Base-by-base conservation (phyloP, 2,888 invertebrate genomes). In the Tiliacea aurago region DNA sequence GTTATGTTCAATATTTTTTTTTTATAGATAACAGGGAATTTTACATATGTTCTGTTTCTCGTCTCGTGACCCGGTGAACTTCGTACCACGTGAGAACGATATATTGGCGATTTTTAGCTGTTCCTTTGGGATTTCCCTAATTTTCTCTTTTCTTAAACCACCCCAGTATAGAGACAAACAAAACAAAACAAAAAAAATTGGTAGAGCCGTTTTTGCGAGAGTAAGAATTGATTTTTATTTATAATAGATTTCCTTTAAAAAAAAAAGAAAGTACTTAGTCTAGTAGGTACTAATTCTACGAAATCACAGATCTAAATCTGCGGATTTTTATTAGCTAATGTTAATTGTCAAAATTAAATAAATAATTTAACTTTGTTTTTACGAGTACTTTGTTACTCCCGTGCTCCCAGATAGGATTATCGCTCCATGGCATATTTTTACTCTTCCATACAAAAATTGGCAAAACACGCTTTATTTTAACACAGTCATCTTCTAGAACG, bases 381-480 rank as follows among this genome's bases (percentile, higher is more conserved):
- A n/a, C n/a, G n/a, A n/a, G n/a, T n/a, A 55, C 3, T 33, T 55
- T 23, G 11, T 37, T 47, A 66, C 66, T 28, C 23, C 5, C 20
- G 18, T 45, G 43, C 15, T 33, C 69, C 23, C 33, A 51, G 70
- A 72, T 51, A 72, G 2, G 15, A 58, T 43, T 41, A 67, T 68
- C 67, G 11, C 11, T 11, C 1, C 3, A 37, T 23, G 23, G n/a
- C 59, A 43, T 37, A 51, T 15, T 61, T 70, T 51, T 45, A 53
- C 33, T 28, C 37, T 18, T 41, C 15, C 9, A 11, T n/a, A 15
- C 6, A 23, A 37, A 37, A 66, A 47, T 0, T 45, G 2, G 1
- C 5, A 64, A 45, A 64, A 43, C 13, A 43, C n/a, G 1, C 4
- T n/a, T 23, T 23, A 13, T 6, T n/a, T 37, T 37, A 51, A 5